These are phyloP conservation scores for Sinocyclocheilus grahami DNA, from an alignment of 2,113 vertebrate genomes.

Conservation along the genomic window DNA sequence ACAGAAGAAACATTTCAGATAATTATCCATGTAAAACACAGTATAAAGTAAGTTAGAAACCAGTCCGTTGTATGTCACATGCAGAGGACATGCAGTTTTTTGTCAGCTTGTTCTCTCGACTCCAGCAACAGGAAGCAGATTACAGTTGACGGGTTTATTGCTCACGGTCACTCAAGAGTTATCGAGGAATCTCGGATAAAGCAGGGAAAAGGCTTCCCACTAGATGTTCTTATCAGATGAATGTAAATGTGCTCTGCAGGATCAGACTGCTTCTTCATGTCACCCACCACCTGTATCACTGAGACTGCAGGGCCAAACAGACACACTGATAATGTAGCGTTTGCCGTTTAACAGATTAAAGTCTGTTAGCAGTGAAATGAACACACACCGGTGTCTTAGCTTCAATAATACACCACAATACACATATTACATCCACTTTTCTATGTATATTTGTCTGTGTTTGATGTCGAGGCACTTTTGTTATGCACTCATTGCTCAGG, in stretches of 20 bases:
- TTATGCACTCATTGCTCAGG: no score
- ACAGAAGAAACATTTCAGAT: no score
- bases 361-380: neutral
- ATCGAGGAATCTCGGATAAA: conserved; percentile 1
- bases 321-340: neutral
- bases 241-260: conserved; percentile 29
- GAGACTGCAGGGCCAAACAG: neutral
- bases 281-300: neutral
- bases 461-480: no score
- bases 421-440: neutral
- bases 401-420: neutral
- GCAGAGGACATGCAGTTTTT: neutral
- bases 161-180: conserved; percentile 31
- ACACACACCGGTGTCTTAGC: neutral
- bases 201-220: neutral
- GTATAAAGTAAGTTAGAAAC: no score
- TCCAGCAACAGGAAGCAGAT: conserved; percentile 6
- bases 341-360: conserved; percentile 2
- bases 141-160: conserved; percentile 5
- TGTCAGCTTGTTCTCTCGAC: neutral
- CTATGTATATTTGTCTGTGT: no score
- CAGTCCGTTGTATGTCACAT: no score
- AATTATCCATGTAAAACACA: no score
- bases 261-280: neutral
- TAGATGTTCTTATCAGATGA: conserved; percentile 15